Evolutionary conservation across 1,140 invertebrate genomes (phyloP).

Genomic region (Sinella curviseta): DNA sequence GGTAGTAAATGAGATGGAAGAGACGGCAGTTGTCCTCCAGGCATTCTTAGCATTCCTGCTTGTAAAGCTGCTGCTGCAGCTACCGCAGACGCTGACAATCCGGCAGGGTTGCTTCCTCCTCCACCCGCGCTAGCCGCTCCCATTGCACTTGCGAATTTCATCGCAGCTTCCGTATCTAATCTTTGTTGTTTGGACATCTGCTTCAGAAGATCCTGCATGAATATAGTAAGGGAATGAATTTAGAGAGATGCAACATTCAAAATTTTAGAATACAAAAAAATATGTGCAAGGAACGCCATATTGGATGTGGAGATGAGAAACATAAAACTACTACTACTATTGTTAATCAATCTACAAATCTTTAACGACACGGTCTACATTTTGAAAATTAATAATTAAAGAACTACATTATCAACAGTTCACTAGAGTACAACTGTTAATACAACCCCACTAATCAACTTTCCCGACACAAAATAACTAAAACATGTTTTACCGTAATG

Average conservation of each 20-base stretch:
- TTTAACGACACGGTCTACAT: too few species aligned
- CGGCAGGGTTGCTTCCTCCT: constrained; percentile 40
- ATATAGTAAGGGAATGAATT: neutral
- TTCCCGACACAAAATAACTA: neutral
- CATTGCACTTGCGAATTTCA: constrained; percentile 49
- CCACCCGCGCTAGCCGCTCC: constrained; percentile 46
- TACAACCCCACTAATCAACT: neutral
- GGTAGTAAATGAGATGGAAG: constrained; percentile 77
- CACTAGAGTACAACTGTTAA: neutral
- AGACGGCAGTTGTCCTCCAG: constrained; percentile 53
- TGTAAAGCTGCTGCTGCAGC: constrained; percentile 66
- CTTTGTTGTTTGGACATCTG: constrained; percentile 50
- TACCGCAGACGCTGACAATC: constrained; percentile 66
- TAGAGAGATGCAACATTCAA: neutral
- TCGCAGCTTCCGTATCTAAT: constrained; percentile 54
- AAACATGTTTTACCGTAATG: neutral
- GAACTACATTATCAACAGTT: too few species aligned
- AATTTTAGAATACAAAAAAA: neutral
- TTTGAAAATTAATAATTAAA: neutral
- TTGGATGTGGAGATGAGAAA: neutral
- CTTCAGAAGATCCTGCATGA: constrained; percentile 23
- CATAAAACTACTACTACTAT: neutral
- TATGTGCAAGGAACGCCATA: neutral
- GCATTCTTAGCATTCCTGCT: constrained; percentile 61
- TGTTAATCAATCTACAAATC: neutral